phyloP scores from a whole-genome alignment of 2,888 invertebrate genomes.

The Drosophila lutescens region DNA sequence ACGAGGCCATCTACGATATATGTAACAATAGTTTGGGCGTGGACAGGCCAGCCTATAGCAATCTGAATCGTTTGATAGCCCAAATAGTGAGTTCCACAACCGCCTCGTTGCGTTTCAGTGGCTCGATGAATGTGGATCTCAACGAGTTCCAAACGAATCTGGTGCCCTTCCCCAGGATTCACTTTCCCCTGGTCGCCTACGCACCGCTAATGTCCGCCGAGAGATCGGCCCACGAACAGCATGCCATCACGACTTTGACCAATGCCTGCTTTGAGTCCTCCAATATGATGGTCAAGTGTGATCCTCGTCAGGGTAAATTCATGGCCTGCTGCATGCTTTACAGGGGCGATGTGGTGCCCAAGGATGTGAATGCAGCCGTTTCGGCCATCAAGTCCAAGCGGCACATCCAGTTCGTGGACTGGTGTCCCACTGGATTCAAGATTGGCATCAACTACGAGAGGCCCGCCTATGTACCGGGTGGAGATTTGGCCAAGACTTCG shows the following conservation, averaged over 20 bases:
- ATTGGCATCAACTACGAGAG: constrained; percentile 94
- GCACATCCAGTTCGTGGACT: constrained; percentile 95
- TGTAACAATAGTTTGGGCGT: constrained; percentile 93
- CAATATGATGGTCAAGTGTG: constrained; percentile 95
- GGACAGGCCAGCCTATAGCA: constrained; percentile 88
- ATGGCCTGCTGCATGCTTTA: constrained; percentile 95
- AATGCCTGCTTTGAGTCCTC: constrained; percentile 94
- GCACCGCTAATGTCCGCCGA: constrained; percentile 81
- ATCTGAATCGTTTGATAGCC: constrained; percentile 89
- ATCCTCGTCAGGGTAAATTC: constrained; percentile 93
- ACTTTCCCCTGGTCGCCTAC: constrained; percentile 85
- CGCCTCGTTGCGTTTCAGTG: constrained; percentile 93
- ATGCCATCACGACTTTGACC: constrained; percentile 90
- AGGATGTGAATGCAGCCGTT: constrained; percentile 94
- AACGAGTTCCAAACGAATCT: constrained; percentile 96
- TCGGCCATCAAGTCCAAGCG: constrained; percentile 91
- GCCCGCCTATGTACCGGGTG: constrained; percentile 90
- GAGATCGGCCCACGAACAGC: constrained; percentile 79
- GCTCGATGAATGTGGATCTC: constrained; percentile 94
- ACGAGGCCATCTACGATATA: constrained; percentile 97
- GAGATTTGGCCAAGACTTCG: constrained; percentile 92
- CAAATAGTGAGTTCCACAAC: constrained; percentile 95
- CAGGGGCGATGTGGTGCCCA: constrained; percentile 95
- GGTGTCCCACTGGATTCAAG: constrained; percentile 97
- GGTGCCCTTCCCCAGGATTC: constrained; percentile 96